Base-by-base conservation (phyloP, 2,888 invertebrate genomes). In the Pterobdella sp. region DNA sequence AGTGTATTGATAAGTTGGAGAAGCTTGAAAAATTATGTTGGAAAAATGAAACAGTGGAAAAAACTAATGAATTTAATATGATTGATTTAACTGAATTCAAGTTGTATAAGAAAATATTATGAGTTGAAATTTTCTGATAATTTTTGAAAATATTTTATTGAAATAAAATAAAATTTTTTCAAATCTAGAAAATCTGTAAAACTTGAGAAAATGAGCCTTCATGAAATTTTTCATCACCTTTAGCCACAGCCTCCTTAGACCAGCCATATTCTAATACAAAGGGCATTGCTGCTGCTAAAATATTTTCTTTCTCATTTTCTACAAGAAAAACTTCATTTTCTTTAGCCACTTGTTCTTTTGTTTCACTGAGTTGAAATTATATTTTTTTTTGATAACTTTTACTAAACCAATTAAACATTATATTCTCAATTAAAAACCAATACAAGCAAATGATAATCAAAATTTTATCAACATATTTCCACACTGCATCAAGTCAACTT, bases 241-340 rank as follows among this genome's bases (percentile, higher is more conserved):
- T 37, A 42, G 69, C 69, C 26, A 69, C n/a, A 4, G 69, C 32
- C 52, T 69, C 49, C 14, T 22, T 14, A 31, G 31, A 52, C 69
- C 69, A 69, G 3, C 69, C 69, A 4, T 31, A 49, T 26, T 69
- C 0, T n/a, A 37, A n/a, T 1, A 69, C 69, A 26, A 69, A 69
- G n/a, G 69, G 31, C 42, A 69, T 37, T 22, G 69, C 37, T 29
- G 69, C 49, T 29, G 3, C 32, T 14, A 69, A 34, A 10, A 69
- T 69, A 29, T 69, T 69, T 34, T 42, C 32, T 29, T 69, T 69
- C 31, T 52, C 49, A 10, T 69, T 52, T 10, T 69, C 49, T 31
- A 49, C 14, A 10, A 29, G 42, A 29, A 26, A 49, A 31, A 31
- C 52, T 3, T 69, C 69, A 22, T 42, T 18, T 42, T 56, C 60